A percentile compares a stretch with the other conserved stretches of the same genome.
These are phyloP conservation scores for Petromus typicus DNA, from an alignment of 2,113 vertebrate species.

Conservation along the genomic window DNA sequence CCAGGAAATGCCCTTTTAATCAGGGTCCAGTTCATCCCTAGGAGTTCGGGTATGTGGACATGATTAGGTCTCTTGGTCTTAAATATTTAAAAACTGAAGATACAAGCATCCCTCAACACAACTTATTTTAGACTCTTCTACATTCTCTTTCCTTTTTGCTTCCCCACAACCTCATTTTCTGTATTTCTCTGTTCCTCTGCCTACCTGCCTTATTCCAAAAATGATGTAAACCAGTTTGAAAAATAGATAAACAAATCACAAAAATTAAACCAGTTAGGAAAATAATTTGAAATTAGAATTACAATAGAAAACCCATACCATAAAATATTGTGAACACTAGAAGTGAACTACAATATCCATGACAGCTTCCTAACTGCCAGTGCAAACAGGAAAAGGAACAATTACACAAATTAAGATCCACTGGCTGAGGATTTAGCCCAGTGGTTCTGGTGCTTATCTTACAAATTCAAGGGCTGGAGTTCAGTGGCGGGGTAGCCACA, in stretches of 20 bases:
- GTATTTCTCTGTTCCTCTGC: not conserved
- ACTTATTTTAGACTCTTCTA: not conserved
- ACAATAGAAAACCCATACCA: not conserved
- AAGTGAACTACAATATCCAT: not conserved
- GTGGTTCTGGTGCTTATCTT: no score
- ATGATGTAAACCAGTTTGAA: not conserved
- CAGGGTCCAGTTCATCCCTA: not conserved
- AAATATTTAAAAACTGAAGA: not conserved
- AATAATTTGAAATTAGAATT: constrained; percentile 27
- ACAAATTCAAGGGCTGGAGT: no score
- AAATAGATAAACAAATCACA: not conserved
- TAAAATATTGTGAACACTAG: not conserved
- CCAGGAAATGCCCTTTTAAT: not conserved
- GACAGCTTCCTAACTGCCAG: not conserved
- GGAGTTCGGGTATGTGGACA: not conserved
- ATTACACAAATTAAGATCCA: not conserved
- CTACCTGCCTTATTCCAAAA: constrained; percentile 17
- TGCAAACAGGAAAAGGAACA: not conserved
- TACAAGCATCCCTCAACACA: not conserved
- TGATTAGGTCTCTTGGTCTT: not conserved
- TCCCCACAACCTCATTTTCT: not conserved
- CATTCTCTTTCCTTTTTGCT: not conserved
- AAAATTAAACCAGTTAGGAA: constrained; percentile 26
- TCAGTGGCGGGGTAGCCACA: no score
- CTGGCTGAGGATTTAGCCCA: no score